phyloP scores from a whole-genome alignment of 1,140 invertebrate genomes.

The Lineus longissimus region DNA sequence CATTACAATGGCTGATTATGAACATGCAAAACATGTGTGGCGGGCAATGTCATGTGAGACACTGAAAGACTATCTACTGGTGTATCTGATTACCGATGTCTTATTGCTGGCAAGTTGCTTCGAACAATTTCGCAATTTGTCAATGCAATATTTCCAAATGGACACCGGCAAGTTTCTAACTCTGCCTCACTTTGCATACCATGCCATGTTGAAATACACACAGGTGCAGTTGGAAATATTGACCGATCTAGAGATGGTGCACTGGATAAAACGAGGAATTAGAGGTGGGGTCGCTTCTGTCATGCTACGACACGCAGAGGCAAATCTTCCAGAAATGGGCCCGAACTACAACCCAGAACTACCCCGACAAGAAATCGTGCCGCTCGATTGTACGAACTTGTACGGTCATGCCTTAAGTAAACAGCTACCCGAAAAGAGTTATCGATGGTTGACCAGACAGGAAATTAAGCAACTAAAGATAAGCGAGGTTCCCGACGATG shows the following conservation, averaged over 20 bases:
- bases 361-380: not conserved
- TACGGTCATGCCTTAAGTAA: not conserved
- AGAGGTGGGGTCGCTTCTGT: not conserved
- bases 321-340: not conserved
- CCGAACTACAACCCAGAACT: not conserved
- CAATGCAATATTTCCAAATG: not conserved
- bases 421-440: not conserved
- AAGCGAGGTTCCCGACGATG: not conserved
- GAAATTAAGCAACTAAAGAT: not conserved
- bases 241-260: conserved; percentile 4
- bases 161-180: not conserved
- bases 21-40: not conserved
- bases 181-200: not conserved
- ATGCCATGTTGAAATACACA: conserved; percentile 6
- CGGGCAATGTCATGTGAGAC: not conserved
- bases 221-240: not conserved
- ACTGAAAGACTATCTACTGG: not conserved
- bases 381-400: not conserved
- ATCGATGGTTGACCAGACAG: not conserved
- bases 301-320: not conserved
- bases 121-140: not conserved
- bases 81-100: not conserved
- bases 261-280: not conserved
- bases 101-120: not conserved
- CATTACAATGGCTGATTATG: not conserved